Evolutionary conservation across 2,113 vertebrate species (phyloP), one percentile per base, ranked within the genome.

Genomic region (Cheirogaleus medius): DNA sequence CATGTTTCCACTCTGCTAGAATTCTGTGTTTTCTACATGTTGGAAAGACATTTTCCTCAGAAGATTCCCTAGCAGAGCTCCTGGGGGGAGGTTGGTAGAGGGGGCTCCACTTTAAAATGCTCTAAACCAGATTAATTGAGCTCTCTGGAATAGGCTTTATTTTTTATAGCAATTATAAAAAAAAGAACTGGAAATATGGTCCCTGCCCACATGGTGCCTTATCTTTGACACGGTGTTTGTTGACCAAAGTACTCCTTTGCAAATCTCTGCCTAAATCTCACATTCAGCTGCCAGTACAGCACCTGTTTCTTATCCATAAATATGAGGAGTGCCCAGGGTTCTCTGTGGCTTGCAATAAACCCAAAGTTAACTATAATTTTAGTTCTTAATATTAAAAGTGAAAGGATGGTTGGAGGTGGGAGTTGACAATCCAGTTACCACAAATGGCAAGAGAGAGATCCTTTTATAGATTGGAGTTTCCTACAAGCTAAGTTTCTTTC

Each of bases 171-270:
- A 47, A 32, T 42, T 12, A 60, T 52, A 6, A 69, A 18, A n/a
- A 23, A n/a, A 80, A 20, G n/a, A 69, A 34, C 34, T 74, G 34
- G 29, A 29, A 54, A 76, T 29, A n/a, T 73, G 17, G 39, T 47
- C 0, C 29, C 14, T 25, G 2, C 3, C 23, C 52, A 6, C 7
- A 4, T 10, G 14, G 15, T 76, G 1, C 11, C 56, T 77, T 14
- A 66, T 76, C 9, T 76, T 29, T 85, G 1, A 23, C 20, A 6
- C 64, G 18, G 1, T 93, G 5, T 86, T 56, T 87, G 6, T 11
- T 64, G 27, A 42, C 42, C 3, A 3, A 56, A 32, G 9, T 13
- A 1, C 6, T 68, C 10, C 44, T 87, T 63, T 84, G 34, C 6
- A 56, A 39, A 49, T 69, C 71, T 68, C 27, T 84, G 9, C 44